Evolutionary conservation across 2,888 invertebrate genomes (phyloP), one percentile per base, ranked within the genome.

Genomic region (Syrista parreyssii): DNA sequence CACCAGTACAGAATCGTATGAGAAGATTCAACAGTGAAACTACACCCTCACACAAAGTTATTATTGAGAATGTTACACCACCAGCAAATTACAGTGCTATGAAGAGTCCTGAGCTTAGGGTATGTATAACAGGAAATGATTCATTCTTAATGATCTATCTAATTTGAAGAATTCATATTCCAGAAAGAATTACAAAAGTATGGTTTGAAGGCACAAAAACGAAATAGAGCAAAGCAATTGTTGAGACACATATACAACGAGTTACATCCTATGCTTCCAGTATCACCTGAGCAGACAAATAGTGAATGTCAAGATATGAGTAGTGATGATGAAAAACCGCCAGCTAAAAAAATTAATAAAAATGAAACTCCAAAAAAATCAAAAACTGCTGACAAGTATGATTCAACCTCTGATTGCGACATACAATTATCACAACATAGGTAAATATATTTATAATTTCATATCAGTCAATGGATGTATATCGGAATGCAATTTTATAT

Each of bases 171-270:
- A 71, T 30, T 55, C 9, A 23, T 55, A 55, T 55, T 78, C 6
- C 86, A 94, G 93, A 90, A 88, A 88, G 93, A 93, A 84, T 89
- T 94, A 77, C 89, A 92, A 34, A 93, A 91, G 83, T 93, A 91
- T 86, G 94, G 94, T 55, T 87, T 94, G 11, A 93, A 93, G 80
- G 90, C 92, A 36, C 89, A 93, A 68, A 92, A 92, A 34, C 92
- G 92, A 77, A 91, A 91, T 30, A 92, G 93, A 86, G 94, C 94
- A 79, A 92, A 93, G 73, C 88, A 91, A 79, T 84, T 94, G 75
- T 89, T 94, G 76, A 90, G 92, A 71, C 93, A 93, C 79, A 93
- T 94, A 82, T 94, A 94, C 84, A 90, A 93, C n/a, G 91, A 93
- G 82, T 91, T 93, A 35, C 94, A 94, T 87, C 93, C 93, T 73